phyloP scores from a whole-genome alignment of 2,113 vertebrate genomes.

The Neolamprologus kungweensis region DNA sequence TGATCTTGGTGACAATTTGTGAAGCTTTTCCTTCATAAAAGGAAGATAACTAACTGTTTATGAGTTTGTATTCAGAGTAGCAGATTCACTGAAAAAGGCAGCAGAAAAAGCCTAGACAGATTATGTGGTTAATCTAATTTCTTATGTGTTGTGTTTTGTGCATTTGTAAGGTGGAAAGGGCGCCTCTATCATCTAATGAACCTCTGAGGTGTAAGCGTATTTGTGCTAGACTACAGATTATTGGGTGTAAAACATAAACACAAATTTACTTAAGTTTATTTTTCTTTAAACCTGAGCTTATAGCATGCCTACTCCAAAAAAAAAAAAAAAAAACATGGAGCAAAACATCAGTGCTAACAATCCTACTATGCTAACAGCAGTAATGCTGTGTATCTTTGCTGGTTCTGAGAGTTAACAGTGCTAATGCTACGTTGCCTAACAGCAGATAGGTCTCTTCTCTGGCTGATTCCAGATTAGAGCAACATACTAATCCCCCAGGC shows the following conservation, averaged over 20 bases:
- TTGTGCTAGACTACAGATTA: background rate
- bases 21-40: background rate
- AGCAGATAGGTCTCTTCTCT: constrained; percentile 48
- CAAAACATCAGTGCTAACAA: background rate
- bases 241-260: background rate
- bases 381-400: background rate
- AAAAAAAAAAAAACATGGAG: background rate
- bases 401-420: constrained; percentile 22
- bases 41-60: background rate
- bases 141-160: constrained; percentile 19
- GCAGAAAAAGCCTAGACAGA: constrained; percentile 28
- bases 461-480: constrained; percentile 72
- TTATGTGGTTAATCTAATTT: constrained; percentile 57
- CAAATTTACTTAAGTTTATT: background rate
- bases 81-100: constrained; percentile 16
- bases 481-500: constrained; percentile 58
- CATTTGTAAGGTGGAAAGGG: constrained; percentile 4
- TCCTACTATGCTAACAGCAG: background rate
- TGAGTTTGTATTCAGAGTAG: constrained; percentile 7
- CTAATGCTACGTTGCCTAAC: constrained; percentile 50
- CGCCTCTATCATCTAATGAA: constrained; percentile 27
- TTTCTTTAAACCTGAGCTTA: background rate
- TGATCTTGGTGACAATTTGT: background rate
- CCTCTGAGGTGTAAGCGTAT: background rate
- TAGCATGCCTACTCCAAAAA: background rate